A percentile compares a stretch with the other conserved stretches of the same genome.
Evolutionary conservation across 2,888 invertebrate species (phyloP).

Genomic region (Macrophya annulata): DNA sequence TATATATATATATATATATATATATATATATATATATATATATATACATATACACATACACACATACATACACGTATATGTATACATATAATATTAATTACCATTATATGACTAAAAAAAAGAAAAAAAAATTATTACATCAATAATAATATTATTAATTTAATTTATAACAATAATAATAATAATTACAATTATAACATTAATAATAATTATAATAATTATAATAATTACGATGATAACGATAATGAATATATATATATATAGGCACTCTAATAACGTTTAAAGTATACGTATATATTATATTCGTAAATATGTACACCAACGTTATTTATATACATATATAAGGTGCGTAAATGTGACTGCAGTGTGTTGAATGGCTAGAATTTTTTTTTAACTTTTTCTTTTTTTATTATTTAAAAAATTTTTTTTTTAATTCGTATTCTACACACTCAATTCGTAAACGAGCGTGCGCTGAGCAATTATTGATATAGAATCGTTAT

Average conservation of each 20-base stretch:
- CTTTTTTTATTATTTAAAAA: not conserved
- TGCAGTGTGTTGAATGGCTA: constrained; percentile 20
- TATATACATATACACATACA: constrained; percentile 15
- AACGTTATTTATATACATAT: constrained; percentile 13
- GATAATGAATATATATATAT: not conserved
- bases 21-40: constrained; percentile 61
- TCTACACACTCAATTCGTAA: no score
- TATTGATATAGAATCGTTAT: not conserved
- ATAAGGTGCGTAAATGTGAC: constrained; percentile 2
- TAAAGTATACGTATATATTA: constrained; percentile 20
- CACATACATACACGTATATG: no score
- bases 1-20: constrained; percentile 41
- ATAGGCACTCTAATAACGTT: constrained; percentile 32
- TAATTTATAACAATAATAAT: constrained; percentile 22
- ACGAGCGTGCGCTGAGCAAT: not conserved
- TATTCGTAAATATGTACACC: not conserved
- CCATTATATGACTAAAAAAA: constrained; percentile 4
- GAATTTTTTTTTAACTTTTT: not conserved
- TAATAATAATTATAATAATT: constrained; percentile 27
- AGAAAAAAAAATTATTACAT: not conserved
- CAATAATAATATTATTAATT: constrained; percentile 29
- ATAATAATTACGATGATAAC: constrained; percentile 8
- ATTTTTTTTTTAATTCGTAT: no score
- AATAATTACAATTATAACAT: constrained; percentile 15
- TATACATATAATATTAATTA: constrained; percentile 60